phyloP scores from a whole-genome alignment of 2,797 vertebrate genomes.

The Aplochiton taeniatus region DNA sequence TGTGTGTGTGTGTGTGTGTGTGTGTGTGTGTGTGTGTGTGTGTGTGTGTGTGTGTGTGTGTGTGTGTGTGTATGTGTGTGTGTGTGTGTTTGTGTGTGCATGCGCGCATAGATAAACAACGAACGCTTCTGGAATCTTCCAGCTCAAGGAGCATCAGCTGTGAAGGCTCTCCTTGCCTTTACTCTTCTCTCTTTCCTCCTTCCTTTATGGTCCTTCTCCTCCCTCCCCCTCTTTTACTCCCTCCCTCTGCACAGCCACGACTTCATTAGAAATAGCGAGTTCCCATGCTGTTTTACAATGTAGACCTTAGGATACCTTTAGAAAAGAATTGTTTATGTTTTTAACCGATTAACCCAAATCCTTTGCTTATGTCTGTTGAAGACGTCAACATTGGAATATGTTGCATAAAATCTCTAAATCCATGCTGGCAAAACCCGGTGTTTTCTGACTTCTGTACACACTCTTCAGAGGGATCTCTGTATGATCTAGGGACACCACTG shows the following conservation, averaged over 20 bases:
- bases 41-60: too few relatives aligned
- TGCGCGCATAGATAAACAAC: neutral
- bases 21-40: neutral
- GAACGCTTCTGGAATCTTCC: conserved; percentile 53
- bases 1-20: conserved; percentile 17
- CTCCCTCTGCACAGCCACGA: neutral
- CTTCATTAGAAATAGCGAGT: neutral
- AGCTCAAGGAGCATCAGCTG: conserved; percentile 62
- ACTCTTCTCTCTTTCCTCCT: neutral
- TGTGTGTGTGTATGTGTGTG: too few relatives aligned
- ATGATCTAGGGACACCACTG: too few relatives aligned
- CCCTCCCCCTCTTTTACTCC: neutral
- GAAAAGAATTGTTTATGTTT: too few relatives aligned
- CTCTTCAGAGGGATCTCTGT: too few relatives aligned
- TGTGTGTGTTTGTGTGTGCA: neutral
- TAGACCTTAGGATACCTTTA: too few relatives aligned
- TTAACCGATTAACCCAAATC: too few relatives aligned
- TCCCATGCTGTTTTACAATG: neutral
- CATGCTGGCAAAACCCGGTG: too few relatives aligned
- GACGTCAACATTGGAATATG: too few relatives aligned
- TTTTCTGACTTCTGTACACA: too few relatives aligned
- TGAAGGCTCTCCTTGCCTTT: conserved; percentile 23
- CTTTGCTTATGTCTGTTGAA: too few relatives aligned
- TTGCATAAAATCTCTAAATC: too few relatives aligned
- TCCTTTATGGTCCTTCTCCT: neutral